These are phyloP conservation scores for Hofmannophila pseudospretella DNA, from an alignment of 2,888 invertebrate genomes.

Conservation along the genomic window DNA sequence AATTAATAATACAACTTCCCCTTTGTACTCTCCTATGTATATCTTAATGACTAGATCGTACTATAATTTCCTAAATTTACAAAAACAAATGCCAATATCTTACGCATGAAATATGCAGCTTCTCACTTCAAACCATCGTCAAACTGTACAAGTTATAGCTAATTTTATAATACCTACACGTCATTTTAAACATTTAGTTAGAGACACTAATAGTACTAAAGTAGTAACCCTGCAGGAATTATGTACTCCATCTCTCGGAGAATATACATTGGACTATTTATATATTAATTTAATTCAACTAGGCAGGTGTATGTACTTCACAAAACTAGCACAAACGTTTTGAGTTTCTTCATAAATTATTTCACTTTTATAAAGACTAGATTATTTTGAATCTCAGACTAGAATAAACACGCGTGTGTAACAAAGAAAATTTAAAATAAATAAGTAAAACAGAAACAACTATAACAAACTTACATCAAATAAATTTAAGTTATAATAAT, in stretches of 20 bases:
- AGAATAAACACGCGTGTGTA: slow-evolving; percentile 37
- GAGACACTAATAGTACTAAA: no score
- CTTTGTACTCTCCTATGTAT: slow-evolving; percentile 55
- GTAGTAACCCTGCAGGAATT: not conserved
- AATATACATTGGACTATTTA: slow-evolving; percentile 22
- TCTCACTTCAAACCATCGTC: no score
- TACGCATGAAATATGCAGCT: not conserved
- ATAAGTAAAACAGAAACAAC: slow-evolving; percentile 38
- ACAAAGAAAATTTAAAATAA: slow-evolving; percentile 31
- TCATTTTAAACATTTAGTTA: slow-evolving; percentile 26
- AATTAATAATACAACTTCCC: slow-evolving; percentile 18
- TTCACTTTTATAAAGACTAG: no score
- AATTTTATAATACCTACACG: slow-evolving; percentile 20
- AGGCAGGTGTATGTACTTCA: slow-evolving; percentile 26
- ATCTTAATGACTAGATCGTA: slow-evolving; percentile 39
- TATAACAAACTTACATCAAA: slow-evolving; percentile 39
- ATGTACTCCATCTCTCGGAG: not conserved
- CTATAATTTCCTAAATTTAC: slow-evolving; percentile 16
- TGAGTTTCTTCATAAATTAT: no score
- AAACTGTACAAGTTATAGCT: slow-evolving; percentile 16
- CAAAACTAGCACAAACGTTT: not conserved
- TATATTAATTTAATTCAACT: slow-evolving; percentile 29
- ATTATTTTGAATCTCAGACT: no score
- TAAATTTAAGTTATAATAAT: slow-evolving; percentile 25
- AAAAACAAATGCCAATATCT: slow-evolving; percentile 8